phyloP scores from a whole-genome alignment of 2,888 invertebrate species.

The Campoletis raptor region DNA sequence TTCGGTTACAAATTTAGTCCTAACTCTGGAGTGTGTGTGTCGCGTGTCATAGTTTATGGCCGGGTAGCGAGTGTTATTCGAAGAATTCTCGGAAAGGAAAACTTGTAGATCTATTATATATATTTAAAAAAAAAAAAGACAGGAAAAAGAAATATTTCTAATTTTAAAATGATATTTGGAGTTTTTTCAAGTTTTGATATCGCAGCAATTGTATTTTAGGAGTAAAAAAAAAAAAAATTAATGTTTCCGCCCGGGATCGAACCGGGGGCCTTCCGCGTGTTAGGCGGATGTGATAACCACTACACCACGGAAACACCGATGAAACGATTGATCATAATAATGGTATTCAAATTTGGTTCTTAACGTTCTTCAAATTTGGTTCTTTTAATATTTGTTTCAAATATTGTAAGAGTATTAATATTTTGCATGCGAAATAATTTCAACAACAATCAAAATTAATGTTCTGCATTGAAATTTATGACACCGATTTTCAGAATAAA shows the following conservation, averaged over 20 bases:
- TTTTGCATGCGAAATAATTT: neutral
- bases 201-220: neutral
- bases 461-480: neutral
- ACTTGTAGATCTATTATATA: no score
- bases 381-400: no score
- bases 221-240: conserved; percentile 68
- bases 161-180: no score
- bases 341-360: neutral
- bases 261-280: conserved; percentile 97
- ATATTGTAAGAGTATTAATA: neutral
- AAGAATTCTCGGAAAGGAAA: no score
- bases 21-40: no score
- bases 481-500: neutral
- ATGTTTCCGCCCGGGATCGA: conserved; percentile 95
- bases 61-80: no score
- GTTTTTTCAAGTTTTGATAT: no score
- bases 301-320: conserved; percentile 92
- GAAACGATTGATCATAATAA: neutral
- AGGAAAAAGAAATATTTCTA: no score
- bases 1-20: no score
- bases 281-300: conserved; percentile 97
- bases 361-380: no score
- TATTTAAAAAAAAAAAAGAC: no score
- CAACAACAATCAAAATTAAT: neutral
- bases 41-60: no score